A percentile compares a stretch with the other conserved stretches of the same genome.
Evolutionary conservation across 2,797 vertebrate species (phyloP).

Genomic region (Propithecus perrieri): DNA sequence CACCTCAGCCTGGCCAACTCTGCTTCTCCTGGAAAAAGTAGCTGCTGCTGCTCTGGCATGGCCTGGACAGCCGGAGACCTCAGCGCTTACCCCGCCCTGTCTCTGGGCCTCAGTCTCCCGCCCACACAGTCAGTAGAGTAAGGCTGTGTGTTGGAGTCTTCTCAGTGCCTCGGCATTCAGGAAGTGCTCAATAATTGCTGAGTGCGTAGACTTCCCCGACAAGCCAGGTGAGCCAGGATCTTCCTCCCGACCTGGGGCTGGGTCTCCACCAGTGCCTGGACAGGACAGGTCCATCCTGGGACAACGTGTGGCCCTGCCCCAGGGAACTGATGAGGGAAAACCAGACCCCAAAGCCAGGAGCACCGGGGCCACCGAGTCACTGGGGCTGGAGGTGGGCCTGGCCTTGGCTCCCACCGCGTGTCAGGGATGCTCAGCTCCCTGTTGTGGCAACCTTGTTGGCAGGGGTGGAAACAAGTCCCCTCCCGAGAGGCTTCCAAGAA

Average conservation of each 20-base stretch:
- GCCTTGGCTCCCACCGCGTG: neutral
- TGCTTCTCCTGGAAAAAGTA: neutral
- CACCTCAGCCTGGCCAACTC: neutral
- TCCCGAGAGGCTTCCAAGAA: neutral
- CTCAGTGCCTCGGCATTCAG: neutral
- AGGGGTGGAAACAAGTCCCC: neutral
- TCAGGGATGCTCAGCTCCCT: neutral
- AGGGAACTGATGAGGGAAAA: neutral
- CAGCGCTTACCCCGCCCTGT: neutral
- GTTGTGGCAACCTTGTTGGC: slow-evolving; percentile 19
- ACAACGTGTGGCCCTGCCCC: fast-evolving
- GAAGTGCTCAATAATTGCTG: neutral
- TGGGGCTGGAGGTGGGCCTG: neutral
- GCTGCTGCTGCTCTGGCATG: neutral
- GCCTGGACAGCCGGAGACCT: neutral
- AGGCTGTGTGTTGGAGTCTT: neutral
- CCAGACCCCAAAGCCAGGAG: neutral
- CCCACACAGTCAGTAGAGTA: too few relatives aligned
- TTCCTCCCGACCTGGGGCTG: neutral
- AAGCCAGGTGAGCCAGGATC: neutral
- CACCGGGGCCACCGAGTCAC: neutral
- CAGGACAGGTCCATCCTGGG: neutral
- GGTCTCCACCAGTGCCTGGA: neutral
- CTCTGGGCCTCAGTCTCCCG: neutral
- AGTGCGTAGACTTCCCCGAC: neutral